Percentiles rank a stretch among this genome's conserved stretches.
phyloP scores from a whole-genome alignment of 2,888 invertebrate species.

The Zygogramma bicolorata region DNA sequence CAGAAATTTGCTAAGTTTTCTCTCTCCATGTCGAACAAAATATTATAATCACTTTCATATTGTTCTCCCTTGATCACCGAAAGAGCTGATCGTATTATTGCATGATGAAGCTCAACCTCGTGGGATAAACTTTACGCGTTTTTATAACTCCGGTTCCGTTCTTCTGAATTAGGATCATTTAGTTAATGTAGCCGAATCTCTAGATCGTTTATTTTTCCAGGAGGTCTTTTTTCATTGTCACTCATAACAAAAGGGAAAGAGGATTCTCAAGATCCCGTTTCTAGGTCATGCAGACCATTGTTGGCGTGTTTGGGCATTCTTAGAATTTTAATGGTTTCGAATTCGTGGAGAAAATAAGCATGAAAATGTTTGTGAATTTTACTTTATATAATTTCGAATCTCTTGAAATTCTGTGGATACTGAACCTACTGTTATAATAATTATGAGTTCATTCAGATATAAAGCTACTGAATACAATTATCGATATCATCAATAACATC shows the following conservation, averaged over 20 bases:
- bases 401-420: too few relatives aligned
- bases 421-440: too few relatives aligned
- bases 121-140: constrained; percentile 1
- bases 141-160: constrained; percentile 14
- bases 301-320: background rate
- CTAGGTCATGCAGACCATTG: background rate
- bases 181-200: constrained; percentile 2
- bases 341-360: background rate
- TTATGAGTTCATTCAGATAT: too few relatives aligned
- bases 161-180: constrained; percentile 12
- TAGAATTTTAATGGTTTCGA: background rate
- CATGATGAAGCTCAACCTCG: background rate
- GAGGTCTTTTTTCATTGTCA: constrained; percentile 18
- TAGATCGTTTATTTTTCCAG: constrained; percentile 12
- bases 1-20: too few relatives aligned
- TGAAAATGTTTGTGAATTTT: background rate
- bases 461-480: too few relatives aligned
- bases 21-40: too few relatives aligned
- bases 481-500: too few relatives aligned
- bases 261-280: background rate
- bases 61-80: too few relatives aligned
- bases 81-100: background rate
- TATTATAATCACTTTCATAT: too few relatives aligned
- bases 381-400: too few relatives aligned
- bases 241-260: constrained; percentile 10